These are phyloP conservation scores for Metellina segmentata DNA, from an alignment of 2,888 invertebrate genomes.

Conservation along the genomic window DNA sequence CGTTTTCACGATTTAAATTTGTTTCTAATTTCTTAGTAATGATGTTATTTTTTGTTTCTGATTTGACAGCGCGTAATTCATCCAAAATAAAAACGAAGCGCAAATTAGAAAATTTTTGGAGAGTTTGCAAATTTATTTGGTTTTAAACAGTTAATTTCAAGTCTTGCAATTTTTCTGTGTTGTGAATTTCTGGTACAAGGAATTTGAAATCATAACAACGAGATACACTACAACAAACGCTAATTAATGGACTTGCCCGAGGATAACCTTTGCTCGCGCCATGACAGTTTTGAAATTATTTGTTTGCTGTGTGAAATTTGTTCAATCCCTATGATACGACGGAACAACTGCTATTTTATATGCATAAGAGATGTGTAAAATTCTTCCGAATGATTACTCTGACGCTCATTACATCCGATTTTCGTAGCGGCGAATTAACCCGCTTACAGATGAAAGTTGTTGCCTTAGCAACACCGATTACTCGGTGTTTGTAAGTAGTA, in stretches of 20 bases:
- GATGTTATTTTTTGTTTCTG: not conserved
- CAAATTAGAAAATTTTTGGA: not conserved
- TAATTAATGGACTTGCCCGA: conserved; percentile 72
- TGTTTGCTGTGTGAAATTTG: conserved; percentile 11
- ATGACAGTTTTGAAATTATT: conserved; percentile 72
- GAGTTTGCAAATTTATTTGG: not conserved
- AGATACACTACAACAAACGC: conserved; percentile 11
- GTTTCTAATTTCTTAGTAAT: too few relatives aligned
- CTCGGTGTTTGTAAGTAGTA: conserved; percentile 9
- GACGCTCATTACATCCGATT: not conserved
- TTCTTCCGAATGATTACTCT: not conserved
- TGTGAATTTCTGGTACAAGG: too few relatives aligned
- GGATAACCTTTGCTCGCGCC: conserved; percentile 75
- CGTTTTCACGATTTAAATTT: too few relatives aligned
- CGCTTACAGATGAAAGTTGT: conserved; percentile 56
- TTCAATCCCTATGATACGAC: not conserved
- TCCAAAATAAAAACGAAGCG: not conserved
- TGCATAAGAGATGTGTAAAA: not conserved
- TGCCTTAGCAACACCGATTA: conserved; percentile 66
- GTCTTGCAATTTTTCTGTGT: too few relatives aligned
- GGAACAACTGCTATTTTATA: not conserved
- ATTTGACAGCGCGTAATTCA: not conserved
- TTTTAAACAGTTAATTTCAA: too few relatives aligned
- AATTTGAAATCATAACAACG: too few relatives aligned
- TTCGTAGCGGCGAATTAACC: conserved; percentile 25